Base-by-base conservation (phyloP, 2,113 vertebrate species). In the Upupa epops region DNA sequence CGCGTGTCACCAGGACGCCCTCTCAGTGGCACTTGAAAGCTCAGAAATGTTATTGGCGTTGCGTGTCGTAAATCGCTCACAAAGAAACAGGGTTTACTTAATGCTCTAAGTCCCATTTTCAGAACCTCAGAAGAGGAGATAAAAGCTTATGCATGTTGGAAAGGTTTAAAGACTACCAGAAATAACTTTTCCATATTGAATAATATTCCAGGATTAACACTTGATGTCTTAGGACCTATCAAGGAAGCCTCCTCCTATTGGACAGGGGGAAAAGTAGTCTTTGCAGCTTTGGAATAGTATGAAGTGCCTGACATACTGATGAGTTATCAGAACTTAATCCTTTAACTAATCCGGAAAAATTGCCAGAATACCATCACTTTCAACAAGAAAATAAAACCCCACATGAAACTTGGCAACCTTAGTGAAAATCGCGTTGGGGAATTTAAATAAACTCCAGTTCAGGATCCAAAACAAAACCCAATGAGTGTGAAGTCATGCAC, bases 311-410 rank as follows among this genome's bases (percentile, higher is more conserved):
- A 52, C 55, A 88, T 75, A 65, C 73, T 86, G 80, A 86, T 83
- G 77, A 92, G 59, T 63, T 76, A 61, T 72, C 77, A 96, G 66
- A 88, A 83, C 49, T 90, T 89, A 96, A 96, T 90, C 83, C 93
- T 94, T 79, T 70, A 36, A 61, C 66, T 94, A 86, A 81, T 68
- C 55, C 0, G 1, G 66, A 95, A 93, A 80, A 94, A 92, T 59
- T 88, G 73, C 74, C 80, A 92, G 83, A 90, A 94, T 78, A 63
- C 83, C 16, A 4, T 79, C 71, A 70, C 74, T 92, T 95, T 76
- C 34, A 79, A 73, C 36, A 76, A 16, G 93, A 95, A 94, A 81
- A 42, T n/a, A n/a, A n/a, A n/a, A n/a, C n/a, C 40, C 29, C 20
- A 56, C 88, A 21, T 52, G 86, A 93, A 92, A 90, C 66, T 86